A percentile compares a stretch with the other conserved stretches of the same genome.
Evolutionary conservation across 2,113 vertebrate genomes (phyloP).

Genomic region (Ageneiosus marmoratus): DNA sequence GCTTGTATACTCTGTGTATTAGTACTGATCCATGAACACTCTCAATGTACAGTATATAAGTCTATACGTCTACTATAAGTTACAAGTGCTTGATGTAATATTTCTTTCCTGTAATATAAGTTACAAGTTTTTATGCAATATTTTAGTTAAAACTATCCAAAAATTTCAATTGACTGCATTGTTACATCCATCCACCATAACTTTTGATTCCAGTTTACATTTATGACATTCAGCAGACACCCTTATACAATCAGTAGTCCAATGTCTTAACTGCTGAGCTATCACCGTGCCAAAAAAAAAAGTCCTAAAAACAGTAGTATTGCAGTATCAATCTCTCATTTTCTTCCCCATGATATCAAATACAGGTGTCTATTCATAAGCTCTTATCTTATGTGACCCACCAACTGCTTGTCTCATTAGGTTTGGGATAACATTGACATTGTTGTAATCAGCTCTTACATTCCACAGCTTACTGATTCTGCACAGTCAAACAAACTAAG

Average conservation of each 20-base stretch:
- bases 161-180: background rate
- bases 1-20: background rate
- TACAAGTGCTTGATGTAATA: too few relatives aligned
- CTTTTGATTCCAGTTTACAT: background rate
- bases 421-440: background rate
- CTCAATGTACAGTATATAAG: too few relatives aligned
- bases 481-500: background rate
- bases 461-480: constrained; percentile 7
- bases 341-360: background rate
- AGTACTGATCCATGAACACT: background rate
- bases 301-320: constrained; percentile 1
- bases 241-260: too few relatives aligned
- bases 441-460: too few relatives aligned
- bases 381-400: background rate
- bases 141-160: background rate
- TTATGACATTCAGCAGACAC: too few relatives aligned
- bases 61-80: too few relatives aligned
- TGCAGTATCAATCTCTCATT: background rate
- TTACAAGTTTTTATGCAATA: background rate
- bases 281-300: background rate
- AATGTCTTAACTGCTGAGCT: too few relatives aligned
- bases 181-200: background rate
- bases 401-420: constrained; percentile 9
- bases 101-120: too few relatives aligned
- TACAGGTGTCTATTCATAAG: background rate